Conservation (phyloP, 1,140 invertebrate genomes). For the Hyphantria cunea region DNA sequence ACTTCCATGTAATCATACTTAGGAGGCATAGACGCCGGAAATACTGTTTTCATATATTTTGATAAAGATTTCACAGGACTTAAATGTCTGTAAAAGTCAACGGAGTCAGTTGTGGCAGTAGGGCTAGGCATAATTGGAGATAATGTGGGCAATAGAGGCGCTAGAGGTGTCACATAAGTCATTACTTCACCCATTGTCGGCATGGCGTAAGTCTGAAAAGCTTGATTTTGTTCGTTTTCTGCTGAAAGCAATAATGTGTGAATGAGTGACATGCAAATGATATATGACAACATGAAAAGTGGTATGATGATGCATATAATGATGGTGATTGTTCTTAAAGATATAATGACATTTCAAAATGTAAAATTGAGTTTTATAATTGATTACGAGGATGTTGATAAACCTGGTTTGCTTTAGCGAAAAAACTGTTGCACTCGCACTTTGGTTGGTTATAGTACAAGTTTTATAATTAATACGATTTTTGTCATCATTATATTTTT, state of each 20-base stretch:
- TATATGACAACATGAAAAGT: too few relatives aligned
- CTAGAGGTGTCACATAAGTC: conserved; percentile 59
- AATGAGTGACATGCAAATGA: conserved; percentile 36
- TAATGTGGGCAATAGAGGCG: conserved; percentile 44
- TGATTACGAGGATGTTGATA: too few relatives aligned
- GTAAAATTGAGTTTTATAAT: too few relatives aligned
- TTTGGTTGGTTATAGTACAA: too few relatives aligned
- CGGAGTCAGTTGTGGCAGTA: conserved; percentile 48
- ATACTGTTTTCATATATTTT: conserved; percentile 50
- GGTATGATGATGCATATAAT: neutral
- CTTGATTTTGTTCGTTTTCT: conserved; percentile 47
- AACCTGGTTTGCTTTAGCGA: too few relatives aligned
- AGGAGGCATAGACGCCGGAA: neutral
- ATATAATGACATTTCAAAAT: too few relatives aligned
- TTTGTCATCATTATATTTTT: too few relatives aligned
- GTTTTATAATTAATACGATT: too few relatives aligned
- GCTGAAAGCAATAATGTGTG: conserved; percentile 68
- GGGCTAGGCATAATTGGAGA: conserved; percentile 49
- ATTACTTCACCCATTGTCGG: conserved; percentile 39
- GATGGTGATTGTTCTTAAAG: too few relatives aligned
- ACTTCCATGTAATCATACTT: neutral
- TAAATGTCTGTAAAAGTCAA: conserved; percentile 50
- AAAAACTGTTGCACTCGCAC: too few relatives aligned
- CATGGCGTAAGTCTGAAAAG: conserved; percentile 46
- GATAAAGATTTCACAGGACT: conserved; percentile 48